Evolutionary conservation across 2,797 vertebrate species (phyloP), one percentile per base, ranked within the genome.

Genomic region (Distichodus sexfasciatus): DNA sequence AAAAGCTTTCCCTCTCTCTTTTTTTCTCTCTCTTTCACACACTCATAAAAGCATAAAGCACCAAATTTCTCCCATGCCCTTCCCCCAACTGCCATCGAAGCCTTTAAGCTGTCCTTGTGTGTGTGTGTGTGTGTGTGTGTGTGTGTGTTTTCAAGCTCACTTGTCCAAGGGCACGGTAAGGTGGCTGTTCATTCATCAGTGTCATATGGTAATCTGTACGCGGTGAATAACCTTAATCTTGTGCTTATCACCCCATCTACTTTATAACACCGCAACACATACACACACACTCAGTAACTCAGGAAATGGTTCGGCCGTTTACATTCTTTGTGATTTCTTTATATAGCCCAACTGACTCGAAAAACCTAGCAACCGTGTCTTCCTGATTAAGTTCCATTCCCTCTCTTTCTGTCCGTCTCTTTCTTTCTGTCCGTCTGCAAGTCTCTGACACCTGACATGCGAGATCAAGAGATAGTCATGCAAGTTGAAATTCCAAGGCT

Each of bases 1-100:
- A n/a, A n/a, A n/a, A n/a, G n/a, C n/a, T 48, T 31, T 28, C 19
- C 24, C 31, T 53, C 43, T 70, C 75, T 78, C 69, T 71, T 74
- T 66, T 40, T 36, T 6, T 64, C 54, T 23, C 40, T 50, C 12
- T 51, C 31, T 46, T 12, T 53, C 48, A 26, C 48, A 26, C 24
- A 6, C 14, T 12, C 15, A 44, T 5, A 1, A 35, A 29, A 28
- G 23, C 0, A n/a, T 28, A 12, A 31, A 50, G 15, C 48, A 53
- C 33, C 8, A 40, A 51, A 24, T 29, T 12, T 4, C 15, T 10
- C 46, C 15, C 44, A 48, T 48, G 21, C 36, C 62, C 21, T 41
- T 2, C 40, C 47, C 21, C 47, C 23, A 7, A n/a, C 12, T 6
- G 4, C 3, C 14, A 23, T 35, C n/a, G n/a, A 65, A 29, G 40